phyloP scores from a whole-genome alignment of 2,113 vertebrate genomes.

The Bothrops jararaca region DNA sequence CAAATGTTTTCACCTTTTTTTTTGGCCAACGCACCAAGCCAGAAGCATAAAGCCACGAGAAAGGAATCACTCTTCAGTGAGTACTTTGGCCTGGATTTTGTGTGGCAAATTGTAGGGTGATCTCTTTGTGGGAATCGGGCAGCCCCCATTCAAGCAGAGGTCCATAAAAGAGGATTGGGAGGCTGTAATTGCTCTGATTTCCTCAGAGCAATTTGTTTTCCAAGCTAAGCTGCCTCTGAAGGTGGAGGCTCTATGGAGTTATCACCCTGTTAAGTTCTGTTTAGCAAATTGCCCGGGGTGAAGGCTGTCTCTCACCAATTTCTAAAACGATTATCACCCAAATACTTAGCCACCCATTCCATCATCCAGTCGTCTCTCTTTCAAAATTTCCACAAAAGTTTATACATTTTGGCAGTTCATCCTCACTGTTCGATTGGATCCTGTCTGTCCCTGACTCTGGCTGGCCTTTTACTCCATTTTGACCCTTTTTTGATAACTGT shows the following conservation, averaged over 20 bases:
- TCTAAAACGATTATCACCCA: background rate
- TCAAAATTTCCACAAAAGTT: background rate
- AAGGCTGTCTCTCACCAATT: background rate
- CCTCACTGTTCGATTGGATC: background rate
- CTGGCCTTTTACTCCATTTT: background rate
- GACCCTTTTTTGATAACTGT: background rate
- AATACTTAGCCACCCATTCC: background rate
- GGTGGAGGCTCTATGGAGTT: background rate
- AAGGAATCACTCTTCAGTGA: background rate
- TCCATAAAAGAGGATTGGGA: background rate
- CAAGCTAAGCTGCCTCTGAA: background rate
- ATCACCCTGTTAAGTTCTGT: rapidly evolving
- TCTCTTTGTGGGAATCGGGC: background rate
- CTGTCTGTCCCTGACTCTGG: background rate
- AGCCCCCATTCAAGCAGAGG: background rate
- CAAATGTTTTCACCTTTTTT: background rate
- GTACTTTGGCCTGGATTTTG: background rate
- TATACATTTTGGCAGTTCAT: background rate
- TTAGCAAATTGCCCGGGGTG: background rate
- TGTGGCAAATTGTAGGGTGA: rapidly evolving
- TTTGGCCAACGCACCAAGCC: background rate
- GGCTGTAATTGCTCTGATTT: background rate
- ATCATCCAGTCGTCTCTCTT: background rate
- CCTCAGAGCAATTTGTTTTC: background rate
- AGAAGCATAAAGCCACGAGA: background rate